Evolutionary conservation across 2,888 invertebrate species (phyloP), one percentile per base, ranked within the genome.

Genomic region (Syrista parreyssii): DNA sequence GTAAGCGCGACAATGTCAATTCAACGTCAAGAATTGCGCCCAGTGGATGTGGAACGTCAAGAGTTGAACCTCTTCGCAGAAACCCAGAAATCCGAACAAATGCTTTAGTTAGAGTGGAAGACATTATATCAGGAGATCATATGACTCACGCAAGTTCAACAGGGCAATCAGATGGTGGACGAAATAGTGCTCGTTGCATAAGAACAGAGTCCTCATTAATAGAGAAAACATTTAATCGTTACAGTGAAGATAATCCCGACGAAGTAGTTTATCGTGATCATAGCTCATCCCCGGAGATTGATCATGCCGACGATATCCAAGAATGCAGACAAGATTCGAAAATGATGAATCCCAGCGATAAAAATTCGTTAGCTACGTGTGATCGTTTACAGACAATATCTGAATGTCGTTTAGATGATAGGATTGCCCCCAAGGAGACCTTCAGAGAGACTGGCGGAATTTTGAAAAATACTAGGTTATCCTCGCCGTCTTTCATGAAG

Each of bases 401-500:
- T 23, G 55, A 55, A 55, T 55, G 2, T 55, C 23, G 55, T 55
- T 15, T 55, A 9, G 55, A 55, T 55, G 23, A 55, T 23, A 71
- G 31, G 2, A 15, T 11, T 15, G 9, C 30, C 68, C 75, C 30
- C 55, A 31, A 33, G 15, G 68, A 74, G 55, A 36, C 31, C 31
- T 30, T 40, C 36, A 11, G n/a, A 12, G 40, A 12, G 2, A 75
- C 78, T 15, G 78, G 80, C 6, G 82, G 83, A 3, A 86, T 86
- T 74, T 79, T 87, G 4, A 89, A 87, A 68, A 82, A 81, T 9
- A 79, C 83, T 1, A 87, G 83, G 80, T 79, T 91, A 32, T 86
- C 87, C 3, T 89, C 91, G 11, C 89, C 92, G 0, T 88, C 89
- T 23, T 92, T 91, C 80, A 90, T 93, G 86, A 91, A 91, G 82